Evolutionary conservation across 2,113 vertebrate genomes (phyloP).

Genomic region (Malurus alboscapulatus): DNA sequence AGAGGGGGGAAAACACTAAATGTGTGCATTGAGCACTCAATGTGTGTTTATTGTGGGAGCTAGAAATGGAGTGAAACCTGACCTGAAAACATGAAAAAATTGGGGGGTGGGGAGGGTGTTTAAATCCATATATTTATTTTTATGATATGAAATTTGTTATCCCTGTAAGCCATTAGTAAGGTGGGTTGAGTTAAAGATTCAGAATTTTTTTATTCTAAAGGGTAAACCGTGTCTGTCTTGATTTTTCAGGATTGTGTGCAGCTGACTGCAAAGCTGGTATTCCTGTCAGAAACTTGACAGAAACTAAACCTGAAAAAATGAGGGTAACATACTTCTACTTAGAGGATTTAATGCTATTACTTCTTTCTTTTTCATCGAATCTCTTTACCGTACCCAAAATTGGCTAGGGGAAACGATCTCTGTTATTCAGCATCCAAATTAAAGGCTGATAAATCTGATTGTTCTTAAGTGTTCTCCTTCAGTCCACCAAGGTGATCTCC

Average conservation of each 20-base stretch:
- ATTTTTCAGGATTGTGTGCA: background rate
- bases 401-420: background rate
- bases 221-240: background rate
- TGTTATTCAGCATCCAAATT: background rate
- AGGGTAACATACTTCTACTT: background rate
- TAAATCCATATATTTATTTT: background rate
- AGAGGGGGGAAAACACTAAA: background rate
- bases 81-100: background rate
- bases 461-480: background rate
- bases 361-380: background rate
- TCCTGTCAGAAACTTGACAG: background rate
- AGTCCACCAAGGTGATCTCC: background rate
- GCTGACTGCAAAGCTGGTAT: background rate
- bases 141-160: background rate
- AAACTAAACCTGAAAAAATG: background rate
- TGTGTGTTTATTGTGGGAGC: background rate
- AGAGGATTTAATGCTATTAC: background rate
- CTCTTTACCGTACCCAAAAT: background rate
- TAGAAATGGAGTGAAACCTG: background rate
- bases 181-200: background rate
- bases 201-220: background rate
- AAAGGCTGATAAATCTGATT: background rate
- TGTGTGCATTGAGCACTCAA: background rate
- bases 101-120: fast-evolving
- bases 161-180: background rate